phyloP scores from a whole-genome alignment of 92 coral and sea anemone species.

The Heteractis magnifica region DNA sequence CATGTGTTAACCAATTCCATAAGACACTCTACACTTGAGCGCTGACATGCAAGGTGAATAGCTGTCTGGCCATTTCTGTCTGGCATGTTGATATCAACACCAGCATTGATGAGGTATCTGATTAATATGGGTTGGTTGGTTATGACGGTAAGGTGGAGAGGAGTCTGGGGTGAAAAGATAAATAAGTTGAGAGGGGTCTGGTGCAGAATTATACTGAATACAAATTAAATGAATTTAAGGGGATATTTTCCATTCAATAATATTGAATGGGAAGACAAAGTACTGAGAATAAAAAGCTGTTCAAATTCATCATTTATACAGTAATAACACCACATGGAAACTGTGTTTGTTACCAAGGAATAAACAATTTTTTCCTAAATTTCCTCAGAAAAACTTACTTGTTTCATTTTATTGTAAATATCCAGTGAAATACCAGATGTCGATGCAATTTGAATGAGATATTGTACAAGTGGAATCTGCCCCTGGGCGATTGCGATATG shows the following conservation, averaged over 20 bases:
- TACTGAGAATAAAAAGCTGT: too few species aligned
- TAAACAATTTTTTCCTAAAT: too few species aligned
- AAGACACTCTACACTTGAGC: slow-evolving; percentile 64
- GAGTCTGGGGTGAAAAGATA: slow-evolving; percentile 55
- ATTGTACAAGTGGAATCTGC: slow-evolving; percentile 64
- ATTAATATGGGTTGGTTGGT: slow-evolving; percentile 75
- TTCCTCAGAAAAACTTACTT: slow-evolving; percentile 40
- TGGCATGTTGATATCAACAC: slow-evolving; percentile 77
- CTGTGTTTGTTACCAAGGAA: too few species aligned
- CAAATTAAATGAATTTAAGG: background rate
- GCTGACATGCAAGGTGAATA: slow-evolving; percentile 77
- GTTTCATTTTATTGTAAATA: slow-evolving; percentile 86
- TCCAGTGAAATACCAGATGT: slow-evolving; percentile 78
- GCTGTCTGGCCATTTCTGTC: slow-evolving; percentile 98
- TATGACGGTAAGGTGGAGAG: slow-evolving; percentile 90
- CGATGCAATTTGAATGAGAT: slow-evolving; percentile 59
- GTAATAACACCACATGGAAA: too few species aligned
- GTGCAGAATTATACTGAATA: background rate
- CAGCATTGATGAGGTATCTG: slow-evolving; percentile 61
- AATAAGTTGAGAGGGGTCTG: background rate
- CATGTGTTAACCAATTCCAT: slow-evolving; percentile 46
- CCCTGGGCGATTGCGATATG: slow-evolving; percentile 95
- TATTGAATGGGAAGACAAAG: too few species aligned
- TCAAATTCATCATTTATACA: too few species aligned
- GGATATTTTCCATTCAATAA: background rate